Percentiles rank a stretch among this genome's conserved stretches.
Conservation (phyloP, 2,797 vertebrate genomes). For the Sandelia bainsii region DNA sequence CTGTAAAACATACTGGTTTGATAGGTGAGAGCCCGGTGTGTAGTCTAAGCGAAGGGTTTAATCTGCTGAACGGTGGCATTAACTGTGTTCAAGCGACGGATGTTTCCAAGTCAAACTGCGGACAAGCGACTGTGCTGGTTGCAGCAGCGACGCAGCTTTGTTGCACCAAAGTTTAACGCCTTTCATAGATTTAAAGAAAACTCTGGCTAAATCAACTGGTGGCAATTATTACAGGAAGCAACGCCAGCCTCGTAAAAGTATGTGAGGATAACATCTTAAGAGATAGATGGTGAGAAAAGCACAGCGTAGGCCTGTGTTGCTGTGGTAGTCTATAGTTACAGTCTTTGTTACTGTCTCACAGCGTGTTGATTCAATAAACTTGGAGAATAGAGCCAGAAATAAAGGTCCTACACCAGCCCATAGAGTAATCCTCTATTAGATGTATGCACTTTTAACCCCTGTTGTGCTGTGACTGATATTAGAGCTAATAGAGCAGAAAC, state of each 20-base stretch:
- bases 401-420: background rate
- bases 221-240: too few relatives aligned
- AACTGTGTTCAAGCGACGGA: constrained; percentile 4
- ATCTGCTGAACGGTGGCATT: background rate
- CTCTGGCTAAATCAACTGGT: too few relatives aligned
- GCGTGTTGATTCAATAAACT: background rate
- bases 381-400: background rate
- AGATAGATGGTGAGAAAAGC: background rate
- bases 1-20: background rate
- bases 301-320: background rate
- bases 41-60: background rate
- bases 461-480: background rate
- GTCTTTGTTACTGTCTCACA: background rate
- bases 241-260: background rate
- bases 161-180: background rate
- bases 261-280: background rate
- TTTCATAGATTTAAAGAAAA: too few relatives aligned
- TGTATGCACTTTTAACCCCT: background rate
- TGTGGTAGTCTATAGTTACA: background rate
- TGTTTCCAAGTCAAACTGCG: constrained; percentile 28
- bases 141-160: background rate
- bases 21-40: background rate
- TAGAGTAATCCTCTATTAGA: background rate
- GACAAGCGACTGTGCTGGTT: constrained; percentile 31
- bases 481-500: background rate